A percentile compares a stretch with the other conserved stretches of the same genome.
Evolutionary conservation across 1,140 invertebrate genomes (phyloP).

Genomic region (Bombus difficillimus): DNA sequence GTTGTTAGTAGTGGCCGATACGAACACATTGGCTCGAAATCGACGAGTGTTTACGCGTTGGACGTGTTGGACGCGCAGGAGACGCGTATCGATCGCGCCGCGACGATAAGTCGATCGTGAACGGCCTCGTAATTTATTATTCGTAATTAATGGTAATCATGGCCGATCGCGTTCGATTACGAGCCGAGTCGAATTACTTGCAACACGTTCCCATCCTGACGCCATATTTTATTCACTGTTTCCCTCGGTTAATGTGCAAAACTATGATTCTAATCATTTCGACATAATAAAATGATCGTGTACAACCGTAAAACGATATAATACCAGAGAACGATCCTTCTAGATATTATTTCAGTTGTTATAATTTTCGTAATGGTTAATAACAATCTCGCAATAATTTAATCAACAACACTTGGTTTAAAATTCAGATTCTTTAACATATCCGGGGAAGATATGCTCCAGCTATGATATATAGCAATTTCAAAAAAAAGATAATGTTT

Average conservation of each 20-base stretch:
- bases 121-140: slow-evolving; percentile 20
- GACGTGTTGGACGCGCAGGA: neutral
- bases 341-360: neutral
- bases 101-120: slow-evolving; percentile 14
- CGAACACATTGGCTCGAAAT: neutral
- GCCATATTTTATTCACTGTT: neutral
- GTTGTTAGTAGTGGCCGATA: neutral
- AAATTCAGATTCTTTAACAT: no score
- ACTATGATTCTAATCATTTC: neutral
- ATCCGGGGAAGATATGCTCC: no score
- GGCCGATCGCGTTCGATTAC: slow-evolving; percentile 10
- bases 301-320: neutral
- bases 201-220: neutral
- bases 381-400: neutral
- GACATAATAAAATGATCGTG: neutral
- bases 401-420: no score
- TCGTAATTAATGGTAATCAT: slow-evolving; percentile 18
- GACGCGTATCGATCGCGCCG: slow-evolving; percentile 7
- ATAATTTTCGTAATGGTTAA: neutral
- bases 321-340: neutral
- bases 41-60: neutral
- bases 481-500: no score
- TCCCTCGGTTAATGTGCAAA: neutral
- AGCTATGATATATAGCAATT: no score
- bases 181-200: slow-evolving; percentile 1